Evolutionary conservation across 37 sponge, comb jelly and placozoan species (phyloP), one percentile per base, ranked within the genome.

Genomic region (Halisarca cf. caerulea): DNA sequence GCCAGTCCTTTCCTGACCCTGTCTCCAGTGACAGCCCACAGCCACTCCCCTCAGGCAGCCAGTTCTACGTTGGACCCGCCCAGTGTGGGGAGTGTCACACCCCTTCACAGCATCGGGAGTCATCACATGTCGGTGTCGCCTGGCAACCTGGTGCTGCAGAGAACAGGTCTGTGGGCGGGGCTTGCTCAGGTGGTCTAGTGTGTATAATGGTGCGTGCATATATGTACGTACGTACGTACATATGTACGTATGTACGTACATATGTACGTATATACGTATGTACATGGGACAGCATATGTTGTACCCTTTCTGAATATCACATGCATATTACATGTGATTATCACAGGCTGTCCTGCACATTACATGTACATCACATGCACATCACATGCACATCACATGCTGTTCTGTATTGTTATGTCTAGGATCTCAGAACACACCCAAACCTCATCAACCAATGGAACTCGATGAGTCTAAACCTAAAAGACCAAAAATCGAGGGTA

Each of bases 401-500:
- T 27, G 8, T 14, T 24, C 9, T 9, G 68, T 66, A 25, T 66
- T 9, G 27, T 27, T n/a, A 14, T 27, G 28, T 14, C 24, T 44
- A 74, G 77, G 77, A 4, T 74, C 77, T 74, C 45, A 74, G 35
- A 34, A 24, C 32, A 35, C 79, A 59, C 85, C 77, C 43, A 61
- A 24, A 37, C 85, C 45, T 2, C 45, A 61, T 73, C 40, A n/a
- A 25, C 45, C 75, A 7, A 70, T 30, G 8, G 3, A 57, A 0
- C 20, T 23, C 35, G 86, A 85, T 4, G 72, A 42, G 5, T 64
- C 62, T 3, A 36, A 43, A n/a, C 25, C 60, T 6, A 92, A 88
- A 43, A 85, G 61, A 79, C 92, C 89, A n/a, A 92, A 86, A 64
- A 92, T 88, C 60, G 89, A 88, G 85, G 92, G 92, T 92, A 60